Conservation (phyloP, 2,888 invertebrate species). For the Eudasyphora cyanicolor region DNA sequence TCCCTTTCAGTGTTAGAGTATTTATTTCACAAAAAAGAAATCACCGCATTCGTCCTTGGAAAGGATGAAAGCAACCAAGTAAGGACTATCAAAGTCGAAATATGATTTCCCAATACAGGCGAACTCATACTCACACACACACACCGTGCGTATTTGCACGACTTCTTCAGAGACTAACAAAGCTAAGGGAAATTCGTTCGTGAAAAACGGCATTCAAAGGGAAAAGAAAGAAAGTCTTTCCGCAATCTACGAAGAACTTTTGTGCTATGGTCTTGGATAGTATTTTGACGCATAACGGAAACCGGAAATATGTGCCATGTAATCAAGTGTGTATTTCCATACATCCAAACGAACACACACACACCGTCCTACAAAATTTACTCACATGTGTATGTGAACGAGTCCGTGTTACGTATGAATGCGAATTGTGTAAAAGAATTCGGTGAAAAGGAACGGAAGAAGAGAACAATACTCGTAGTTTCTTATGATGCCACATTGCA, state of each 20-base stretch:
- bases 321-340: not conserved
- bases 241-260: slow-evolving; percentile 11
- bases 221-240: no score
- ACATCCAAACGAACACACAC: not conserved
- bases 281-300: slow-evolving; percentile 66
- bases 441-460: not conserved
- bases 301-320: slow-evolving; percentile 64
- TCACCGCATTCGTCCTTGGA: slow-evolving; percentile 52
- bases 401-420: not conserved
- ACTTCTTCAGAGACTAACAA: not conserved
- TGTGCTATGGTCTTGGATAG: slow-evolving; percentile 44
- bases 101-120: slow-evolving; percentile 37
- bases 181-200: not conserved
- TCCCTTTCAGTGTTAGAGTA: not conserved
- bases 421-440: not conserved
- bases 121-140: not conserved
- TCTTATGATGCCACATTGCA: no score
- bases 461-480: not conserved
- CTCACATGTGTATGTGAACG: not conserved
- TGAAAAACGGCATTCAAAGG: not conserved
- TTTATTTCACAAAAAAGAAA: not conserved
- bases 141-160: no score
- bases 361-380: no score
- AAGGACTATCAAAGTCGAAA: slow-evolving; percentile 44
- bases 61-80: slow-evolving; percentile 65